Conservation (phyloP, 2,797 vertebrate species). For the Tiaroga cobitis region DNA sequence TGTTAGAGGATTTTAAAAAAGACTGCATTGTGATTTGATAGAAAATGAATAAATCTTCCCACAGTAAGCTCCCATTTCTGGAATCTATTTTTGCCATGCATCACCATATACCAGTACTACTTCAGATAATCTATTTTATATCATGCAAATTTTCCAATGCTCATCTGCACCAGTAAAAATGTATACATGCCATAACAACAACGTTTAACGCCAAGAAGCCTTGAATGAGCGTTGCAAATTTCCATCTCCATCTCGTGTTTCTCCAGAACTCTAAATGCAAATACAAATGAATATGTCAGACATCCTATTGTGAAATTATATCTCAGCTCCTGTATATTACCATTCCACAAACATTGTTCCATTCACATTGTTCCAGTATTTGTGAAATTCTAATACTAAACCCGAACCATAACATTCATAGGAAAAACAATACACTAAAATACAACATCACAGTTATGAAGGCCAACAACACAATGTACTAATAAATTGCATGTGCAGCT, state of each 20-base stretch:
- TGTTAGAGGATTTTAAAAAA: background rate
- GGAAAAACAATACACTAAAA: background rate
- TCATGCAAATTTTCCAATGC: background rate
- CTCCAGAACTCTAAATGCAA: conserved; percentile 1
- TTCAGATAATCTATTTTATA: background rate
- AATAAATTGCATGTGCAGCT: background rate
- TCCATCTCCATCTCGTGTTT: conserved; percentile 29
- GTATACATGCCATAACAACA: background rate
- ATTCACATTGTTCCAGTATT: background rate
- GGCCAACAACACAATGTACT: background rate
- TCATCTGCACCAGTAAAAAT: background rate
- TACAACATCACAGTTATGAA: background rate
- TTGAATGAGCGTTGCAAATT: background rate
- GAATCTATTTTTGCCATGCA: background rate
- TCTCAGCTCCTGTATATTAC: conserved; percentile 20
- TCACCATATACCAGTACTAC: background rate
- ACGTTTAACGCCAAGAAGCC: background rate
- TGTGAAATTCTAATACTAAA: background rate
- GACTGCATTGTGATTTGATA: background rate
- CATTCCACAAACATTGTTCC: background rate
- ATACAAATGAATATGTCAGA: conserved; percentile 22
- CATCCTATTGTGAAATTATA: conserved; percentile 16
- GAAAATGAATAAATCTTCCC: background rate
- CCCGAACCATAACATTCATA: background rate
- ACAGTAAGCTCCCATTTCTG: background rate